A percentile compares a stretch with the other conserved stretches of the same genome.
phyloP scores from a whole-genome alignment of 2,797 vertebrate genomes.

The Manis crassicaudata region DNA sequence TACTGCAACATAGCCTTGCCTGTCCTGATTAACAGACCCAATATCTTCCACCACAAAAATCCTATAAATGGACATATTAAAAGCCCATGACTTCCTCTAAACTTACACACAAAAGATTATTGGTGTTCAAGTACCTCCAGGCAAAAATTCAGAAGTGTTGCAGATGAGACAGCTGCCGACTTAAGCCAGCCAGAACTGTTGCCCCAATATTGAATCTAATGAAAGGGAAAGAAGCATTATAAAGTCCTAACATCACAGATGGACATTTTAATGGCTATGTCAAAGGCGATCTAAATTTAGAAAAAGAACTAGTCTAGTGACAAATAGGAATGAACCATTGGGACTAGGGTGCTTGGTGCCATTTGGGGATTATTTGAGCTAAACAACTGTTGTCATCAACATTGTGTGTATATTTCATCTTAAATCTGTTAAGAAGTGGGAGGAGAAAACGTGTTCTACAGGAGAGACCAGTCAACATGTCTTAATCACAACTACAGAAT shows the following conservation, averaged over 20 bases:
- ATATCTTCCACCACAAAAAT: not conserved
- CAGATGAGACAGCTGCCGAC: not conserved
- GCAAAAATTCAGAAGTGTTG: not conserved
- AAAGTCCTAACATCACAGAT: not conserved
- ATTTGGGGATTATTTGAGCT: not conserved
- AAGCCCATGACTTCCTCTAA: not conserved
- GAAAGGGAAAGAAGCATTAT: not conserved
- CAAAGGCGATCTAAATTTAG: conserved; percentile 4
- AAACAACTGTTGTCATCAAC: not conserved
- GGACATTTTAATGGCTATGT: not conserved
- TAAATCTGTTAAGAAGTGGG: not conserved
- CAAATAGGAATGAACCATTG: not conserved
- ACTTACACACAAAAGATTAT: not conserved
- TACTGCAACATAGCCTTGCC: not conserved
- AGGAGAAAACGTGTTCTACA: not conserved
- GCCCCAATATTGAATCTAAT: not conserved
- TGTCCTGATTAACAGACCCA: not conserved
- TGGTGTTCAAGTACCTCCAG: not conserved
- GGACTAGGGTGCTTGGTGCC: not conserved
- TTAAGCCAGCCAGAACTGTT: not conserved
- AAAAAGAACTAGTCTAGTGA: not conserved
- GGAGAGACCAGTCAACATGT: not conserved
- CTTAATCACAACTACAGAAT: not conserved
- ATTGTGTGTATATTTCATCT: not conserved
- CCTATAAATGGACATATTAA: not conserved